Percentiles rank a stretch among this genome's conserved stretches.
phyloP scores from a whole-genome alignment of 2,888 invertebrate genomes.

The Gortyna flavago region DNA sequence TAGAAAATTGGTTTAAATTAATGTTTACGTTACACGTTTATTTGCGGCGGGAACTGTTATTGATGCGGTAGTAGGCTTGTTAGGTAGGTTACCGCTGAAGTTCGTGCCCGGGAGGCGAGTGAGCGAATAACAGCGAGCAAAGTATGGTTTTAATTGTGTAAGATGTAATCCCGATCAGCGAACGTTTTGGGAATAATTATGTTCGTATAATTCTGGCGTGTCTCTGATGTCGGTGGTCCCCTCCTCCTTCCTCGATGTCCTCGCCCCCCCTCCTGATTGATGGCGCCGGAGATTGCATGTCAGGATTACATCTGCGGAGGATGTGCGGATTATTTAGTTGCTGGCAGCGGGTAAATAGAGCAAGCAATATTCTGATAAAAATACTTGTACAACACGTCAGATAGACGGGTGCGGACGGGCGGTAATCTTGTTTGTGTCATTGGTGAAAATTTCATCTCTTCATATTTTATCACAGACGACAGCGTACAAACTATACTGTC shows the following conservation, averaged over 20 bases:
- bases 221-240: conserved; percentile 62
- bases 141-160: conserved; percentile 67
- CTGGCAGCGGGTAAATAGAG: conserved; percentile 81
- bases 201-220: conserved; percentile 71
- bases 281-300: conserved; percentile 88
- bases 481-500: conserved; percentile 31
- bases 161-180: conserved; percentile 65
- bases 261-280: conserved; percentile 80
- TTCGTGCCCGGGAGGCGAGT: conserved; percentile 55
- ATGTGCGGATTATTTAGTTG: conserved; percentile 87
- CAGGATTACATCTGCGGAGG: conserved; percentile 88
- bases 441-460: conserved; percentile 64
- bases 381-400: conserved; percentile 70
- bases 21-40: conserved; percentile 62
- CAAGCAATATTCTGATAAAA: conserved; percentile 76
- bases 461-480: conserved; percentile 37
- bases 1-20: conserved; percentile 51
- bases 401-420: conserved; percentile 65
- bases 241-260: conserved; percentile 51
- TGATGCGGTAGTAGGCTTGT: conserved; percentile 44
- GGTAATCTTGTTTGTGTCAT: conserved; percentile 69
- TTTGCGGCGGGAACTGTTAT: conserved; percentile 50
- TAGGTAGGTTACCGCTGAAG: conserved; percentile 54
- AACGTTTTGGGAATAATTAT: conserved; percentile 75
- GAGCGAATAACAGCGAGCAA: conserved; percentile 59